Evolutionary conservation across 2,888 invertebrate species (phyloP).

Genomic region (Chrysomela aeneicollis): DNA sequence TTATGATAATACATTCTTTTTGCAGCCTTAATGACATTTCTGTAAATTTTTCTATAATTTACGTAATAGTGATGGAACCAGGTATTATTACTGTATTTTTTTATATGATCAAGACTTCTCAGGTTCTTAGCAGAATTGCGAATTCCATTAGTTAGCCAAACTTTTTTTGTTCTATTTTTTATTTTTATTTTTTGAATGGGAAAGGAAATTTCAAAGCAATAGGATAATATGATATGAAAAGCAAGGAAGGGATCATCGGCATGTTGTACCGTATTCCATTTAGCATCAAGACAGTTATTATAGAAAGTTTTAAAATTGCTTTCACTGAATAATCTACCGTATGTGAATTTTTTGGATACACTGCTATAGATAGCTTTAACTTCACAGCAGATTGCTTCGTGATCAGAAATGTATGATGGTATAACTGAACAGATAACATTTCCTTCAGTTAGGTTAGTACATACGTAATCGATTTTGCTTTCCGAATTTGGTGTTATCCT

Average conservation of each 20-base stretch:
- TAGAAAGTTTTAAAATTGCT: not conserved
- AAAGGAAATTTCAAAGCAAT: slow-evolving; percentile 6
- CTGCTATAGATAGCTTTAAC: slow-evolving; percentile 4
- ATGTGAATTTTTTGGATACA: slow-evolving; percentile 9
- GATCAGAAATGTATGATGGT: not conserved
- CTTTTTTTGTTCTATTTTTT: not conserved
- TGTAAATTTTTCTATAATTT: not conserved
- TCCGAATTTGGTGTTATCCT: slow-evolving; percentile 9
- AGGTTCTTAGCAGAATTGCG: not conserved
- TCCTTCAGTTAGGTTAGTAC: not conserved
- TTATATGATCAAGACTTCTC: slow-evolving; percentile 1
- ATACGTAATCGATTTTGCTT: slow-evolving; percentile 1
- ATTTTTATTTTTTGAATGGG: slow-evolving; percentile 8
- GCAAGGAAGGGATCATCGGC: slow-evolving; percentile 7
- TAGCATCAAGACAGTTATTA: slow-evolving; percentile 1
- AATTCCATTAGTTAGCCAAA: not conserved
- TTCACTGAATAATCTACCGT: slow-evolving; percentile 1
- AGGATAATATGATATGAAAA: slow-evolving; percentile 11
- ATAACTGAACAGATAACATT: not conserved
- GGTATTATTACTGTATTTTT: slow-evolving; percentile 3
- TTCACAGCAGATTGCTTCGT: slow-evolving; percentile 14
- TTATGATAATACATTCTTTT: slow-evolving; percentile 23
- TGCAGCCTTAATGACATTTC: slow-evolving; percentile 14
- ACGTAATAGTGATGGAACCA: slow-evolving; percentile 1
- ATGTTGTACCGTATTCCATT: not conserved